These are phyloP conservation scores for Vannuccia rotundouncinata DNA, from an alignment of 2,888 invertebrate genomes.

Conservation along the genomic window DNA sequence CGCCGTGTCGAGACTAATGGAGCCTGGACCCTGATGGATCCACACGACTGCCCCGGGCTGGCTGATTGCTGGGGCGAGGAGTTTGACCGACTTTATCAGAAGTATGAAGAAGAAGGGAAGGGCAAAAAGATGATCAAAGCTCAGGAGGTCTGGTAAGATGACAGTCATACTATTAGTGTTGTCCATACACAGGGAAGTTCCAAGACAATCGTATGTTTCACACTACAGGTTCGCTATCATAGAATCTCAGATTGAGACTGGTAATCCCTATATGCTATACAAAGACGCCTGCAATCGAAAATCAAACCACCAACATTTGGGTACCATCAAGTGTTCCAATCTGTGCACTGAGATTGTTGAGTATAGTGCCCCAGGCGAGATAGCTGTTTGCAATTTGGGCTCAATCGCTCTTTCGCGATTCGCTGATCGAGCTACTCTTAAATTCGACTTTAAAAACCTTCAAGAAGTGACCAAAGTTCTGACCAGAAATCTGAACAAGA, in stretches of 20 bases:
- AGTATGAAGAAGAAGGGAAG: conserved; percentile 67
- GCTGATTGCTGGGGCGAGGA: conserved; percentile 87
- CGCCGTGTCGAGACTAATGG: conserved; percentile 70
- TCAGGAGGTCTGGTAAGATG: conserved; percentile 80
- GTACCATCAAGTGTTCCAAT: conserved; percentile 95
- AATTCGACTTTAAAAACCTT: conserved; percentile 78
- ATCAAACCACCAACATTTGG: conserved; percentile 93
- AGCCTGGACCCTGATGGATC: conserved; percentile 93
- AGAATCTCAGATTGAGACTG: conserved; percentile 79
- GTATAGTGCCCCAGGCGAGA: conserved; percentile 80
- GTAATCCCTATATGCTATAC: conserved; percentile 78
- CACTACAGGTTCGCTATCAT: too few relatives aligned
- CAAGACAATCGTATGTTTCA: too few relatives aligned
- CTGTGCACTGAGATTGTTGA: conserved; percentile 95
- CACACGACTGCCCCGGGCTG: conserved; percentile 81
- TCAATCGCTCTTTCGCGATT: conserved; percentile 93
- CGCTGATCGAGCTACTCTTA: conserved; percentile 66
- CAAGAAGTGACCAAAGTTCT: conserved; percentile 78
- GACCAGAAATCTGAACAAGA: conserved; percentile 84
- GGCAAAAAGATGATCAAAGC: conserved; percentile 64
- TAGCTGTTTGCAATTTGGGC: conserved; percentile 90
- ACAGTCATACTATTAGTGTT: too few relatives aligned
- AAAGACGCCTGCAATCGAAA: conserved; percentile 87
- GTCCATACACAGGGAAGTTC: too few relatives aligned
- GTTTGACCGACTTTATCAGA: conserved; percentile 77